Conservation (phyloP, 2,113 vertebrate species). For the Lepidothrix coronata region DNA sequence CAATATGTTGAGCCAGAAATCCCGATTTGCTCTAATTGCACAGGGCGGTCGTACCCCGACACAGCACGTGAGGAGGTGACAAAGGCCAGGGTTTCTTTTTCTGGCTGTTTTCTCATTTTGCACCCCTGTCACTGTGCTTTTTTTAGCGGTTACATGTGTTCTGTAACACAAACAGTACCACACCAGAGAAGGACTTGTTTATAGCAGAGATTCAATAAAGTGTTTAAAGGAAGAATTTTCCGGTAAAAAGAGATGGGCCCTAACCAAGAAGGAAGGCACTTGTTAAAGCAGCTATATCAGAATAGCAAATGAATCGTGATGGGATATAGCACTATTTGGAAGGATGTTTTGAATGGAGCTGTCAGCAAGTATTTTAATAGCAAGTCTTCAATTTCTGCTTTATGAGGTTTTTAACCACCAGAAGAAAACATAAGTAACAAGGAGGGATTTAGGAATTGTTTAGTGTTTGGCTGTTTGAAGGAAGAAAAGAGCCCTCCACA, state of each 20-base stretch:
- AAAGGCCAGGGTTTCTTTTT: background rate
- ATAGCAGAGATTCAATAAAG: background rate
- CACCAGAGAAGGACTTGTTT: background rate
- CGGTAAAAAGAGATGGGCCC: background rate
- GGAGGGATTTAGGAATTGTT: slow-evolving; percentile 43
- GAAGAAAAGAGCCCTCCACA: slow-evolving; percentile 46
- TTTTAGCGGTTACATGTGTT: background rate
- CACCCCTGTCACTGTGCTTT: background rate
- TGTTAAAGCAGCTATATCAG: slow-evolving; percentile 8
- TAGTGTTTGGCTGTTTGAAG: slow-evolving; percentile 41
- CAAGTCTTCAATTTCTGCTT: slow-evolving; percentile 57
- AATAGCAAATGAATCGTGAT: slow-evolving; percentile 36
- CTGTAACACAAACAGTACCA: background rate
- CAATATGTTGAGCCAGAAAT: accelerated
- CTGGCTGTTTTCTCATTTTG: background rate
- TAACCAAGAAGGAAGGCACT: slow-evolving; percentile 15
- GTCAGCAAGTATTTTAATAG: slow-evolving; percentile 59
- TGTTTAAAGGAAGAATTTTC: slow-evolving; percentile 33
- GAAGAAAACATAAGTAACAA: slow-evolving; percentile 52
- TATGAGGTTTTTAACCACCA: slow-evolving; percentile 35
- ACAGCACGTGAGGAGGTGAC: background rate
- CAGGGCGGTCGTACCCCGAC: accelerated
- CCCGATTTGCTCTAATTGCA: background rate
- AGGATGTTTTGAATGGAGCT: slow-evolving; percentile 61
- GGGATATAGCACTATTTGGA: slow-evolving; percentile 31